phyloP scores from a whole-genome alignment of 2,797 vertebrate species.

The Lithobates sylvaticus region DNA sequence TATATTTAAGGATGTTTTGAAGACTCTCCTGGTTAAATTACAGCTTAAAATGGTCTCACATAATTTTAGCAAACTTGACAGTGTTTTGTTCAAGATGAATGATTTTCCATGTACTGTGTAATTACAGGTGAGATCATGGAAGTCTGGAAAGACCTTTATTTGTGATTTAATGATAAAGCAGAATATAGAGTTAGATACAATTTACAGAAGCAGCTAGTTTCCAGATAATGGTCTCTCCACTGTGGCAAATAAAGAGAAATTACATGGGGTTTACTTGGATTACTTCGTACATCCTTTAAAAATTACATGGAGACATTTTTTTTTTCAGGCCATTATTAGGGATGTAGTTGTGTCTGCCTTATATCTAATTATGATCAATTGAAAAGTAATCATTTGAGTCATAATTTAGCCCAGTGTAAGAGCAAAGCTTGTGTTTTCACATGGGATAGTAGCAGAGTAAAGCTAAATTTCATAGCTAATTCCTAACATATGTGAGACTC shows the following conservation, averaged over 20 bases:
- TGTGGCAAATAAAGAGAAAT: not conserved
- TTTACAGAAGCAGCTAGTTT: slow-evolving; percentile 12
- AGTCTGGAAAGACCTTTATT: slow-evolving; percentile 21
- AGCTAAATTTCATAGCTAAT: slow-evolving; percentile 16
- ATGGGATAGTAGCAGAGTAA: not conserved
- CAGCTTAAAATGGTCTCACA: slow-evolving; percentile 40
- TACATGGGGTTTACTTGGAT: not conserved
- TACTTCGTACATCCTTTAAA: not conserved
- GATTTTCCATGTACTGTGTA: slow-evolving; percentile 43
- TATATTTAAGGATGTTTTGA: slow-evolving; percentile 44
- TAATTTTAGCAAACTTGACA: slow-evolving; percentile 51
- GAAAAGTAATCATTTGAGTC: slow-evolving; percentile 11
- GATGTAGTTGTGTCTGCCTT: not conserved
- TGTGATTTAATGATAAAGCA: slow-evolving; percentile 41
- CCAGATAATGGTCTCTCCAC: not conserved
- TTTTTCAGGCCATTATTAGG: not conserved
- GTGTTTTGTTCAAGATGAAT: slow-evolving; percentile 39
- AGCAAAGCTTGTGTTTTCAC: slow-evolving; percentile 2
- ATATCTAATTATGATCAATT: slow-evolving; percentile 25
- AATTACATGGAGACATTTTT: not conserved
- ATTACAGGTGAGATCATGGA: slow-evolving; percentile 58
- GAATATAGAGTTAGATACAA: slow-evolving; percentile 1
- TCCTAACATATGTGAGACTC: slow-evolving; percentile 7
- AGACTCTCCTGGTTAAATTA: slow-evolving; percentile 44
- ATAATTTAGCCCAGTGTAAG: not conserved